Conservation (phyloP, 1,140 invertebrate genomes). For the Drosophila equinoxialis region DNA sequence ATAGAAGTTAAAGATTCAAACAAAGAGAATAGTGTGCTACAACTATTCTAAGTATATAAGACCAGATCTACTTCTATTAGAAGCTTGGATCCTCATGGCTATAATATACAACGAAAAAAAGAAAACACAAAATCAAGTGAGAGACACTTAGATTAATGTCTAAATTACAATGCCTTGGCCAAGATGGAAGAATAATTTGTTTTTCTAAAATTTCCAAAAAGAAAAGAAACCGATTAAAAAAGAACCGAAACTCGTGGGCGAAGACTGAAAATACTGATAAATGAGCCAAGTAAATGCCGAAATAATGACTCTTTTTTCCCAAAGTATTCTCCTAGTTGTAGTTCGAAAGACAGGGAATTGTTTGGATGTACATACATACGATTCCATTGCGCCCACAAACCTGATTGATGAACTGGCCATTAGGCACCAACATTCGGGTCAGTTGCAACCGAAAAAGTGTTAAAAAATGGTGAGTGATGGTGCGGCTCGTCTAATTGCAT, state of each 20-base stretch:
- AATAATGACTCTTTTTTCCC: constrained; percentile 59
- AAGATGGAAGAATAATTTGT: constrained; percentile 36
- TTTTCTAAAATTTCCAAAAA: constrained; percentile 19
- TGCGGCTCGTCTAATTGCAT: constrained; percentile 72
- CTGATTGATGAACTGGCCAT: constrained; percentile 75
- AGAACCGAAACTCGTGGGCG: constrained; percentile 39
- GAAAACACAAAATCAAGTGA: constrained; percentile 22
- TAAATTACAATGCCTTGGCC: constrained; percentile 56
- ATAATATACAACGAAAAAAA: not conserved
- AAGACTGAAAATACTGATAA: constrained; percentile 71
- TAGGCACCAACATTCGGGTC: constrained; percentile 39
- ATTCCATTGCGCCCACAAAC: constrained; percentile 58
- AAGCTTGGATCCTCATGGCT: no score
- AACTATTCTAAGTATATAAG: no score
- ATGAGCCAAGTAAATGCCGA: constrained; percentile 74
- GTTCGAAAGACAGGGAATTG: constrained; percentile 51
- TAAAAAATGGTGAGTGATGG: constrained; percentile 78
- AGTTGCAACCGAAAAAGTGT: constrained; percentile 55
- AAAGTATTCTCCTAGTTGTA: constrained; percentile 47
- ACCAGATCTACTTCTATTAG: constrained; percentile 8
- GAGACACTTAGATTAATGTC: constrained; percentile 65
- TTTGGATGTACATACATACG: constrained; percentile 50
- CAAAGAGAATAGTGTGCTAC: no score
- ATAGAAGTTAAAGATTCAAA: no score
- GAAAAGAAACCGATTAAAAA: not conserved